phyloP scores from a whole-genome alignment of 2,797 vertebrate genomes.

The Chaetophractus vellerosus region DNA sequence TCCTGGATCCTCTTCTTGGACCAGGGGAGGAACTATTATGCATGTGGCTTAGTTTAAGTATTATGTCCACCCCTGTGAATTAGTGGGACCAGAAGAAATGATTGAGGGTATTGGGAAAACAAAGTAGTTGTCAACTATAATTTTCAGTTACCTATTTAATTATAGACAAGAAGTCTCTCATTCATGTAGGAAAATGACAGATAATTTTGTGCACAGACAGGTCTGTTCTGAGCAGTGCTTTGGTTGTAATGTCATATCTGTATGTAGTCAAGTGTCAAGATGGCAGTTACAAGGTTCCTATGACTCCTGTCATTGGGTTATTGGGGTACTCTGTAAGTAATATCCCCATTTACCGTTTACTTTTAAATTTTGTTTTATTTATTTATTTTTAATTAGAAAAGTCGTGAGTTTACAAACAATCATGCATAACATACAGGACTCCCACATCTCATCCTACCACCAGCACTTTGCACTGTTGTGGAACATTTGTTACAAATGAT shows the following conservation, averaged over 20 bases:
- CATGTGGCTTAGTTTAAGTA: neutral
- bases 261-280: neutral
- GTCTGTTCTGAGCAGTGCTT: neutral
- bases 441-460: too few relatives aligned
- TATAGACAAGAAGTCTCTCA: neutral
- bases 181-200: neutral
- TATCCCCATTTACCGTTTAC: too few relatives aligned
- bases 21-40: neutral
- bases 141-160: conserved; percentile 19
- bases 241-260: neutral
- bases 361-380: too few relatives aligned
- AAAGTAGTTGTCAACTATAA: neutral
- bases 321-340: neutral
- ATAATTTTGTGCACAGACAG: neutral
- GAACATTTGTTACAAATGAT: too few relatives aligned
- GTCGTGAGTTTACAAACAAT: too few relatives aligned
- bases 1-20: neutral
- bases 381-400: too few relatives aligned
- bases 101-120: neutral
- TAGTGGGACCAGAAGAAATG: neutral
- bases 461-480: too few relatives aligned
- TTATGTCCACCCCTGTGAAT: neutral
- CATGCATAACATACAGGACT: too few relatives aligned
- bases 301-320: neutral
- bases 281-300: neutral